Percentiles rank a stretch among this genome's conserved stretches.
These are phyloP conservation scores for Globodera rostochiensis DNA, from an alignment of 1,140 invertebrate species.

Conservation along the genomic window DNA sequence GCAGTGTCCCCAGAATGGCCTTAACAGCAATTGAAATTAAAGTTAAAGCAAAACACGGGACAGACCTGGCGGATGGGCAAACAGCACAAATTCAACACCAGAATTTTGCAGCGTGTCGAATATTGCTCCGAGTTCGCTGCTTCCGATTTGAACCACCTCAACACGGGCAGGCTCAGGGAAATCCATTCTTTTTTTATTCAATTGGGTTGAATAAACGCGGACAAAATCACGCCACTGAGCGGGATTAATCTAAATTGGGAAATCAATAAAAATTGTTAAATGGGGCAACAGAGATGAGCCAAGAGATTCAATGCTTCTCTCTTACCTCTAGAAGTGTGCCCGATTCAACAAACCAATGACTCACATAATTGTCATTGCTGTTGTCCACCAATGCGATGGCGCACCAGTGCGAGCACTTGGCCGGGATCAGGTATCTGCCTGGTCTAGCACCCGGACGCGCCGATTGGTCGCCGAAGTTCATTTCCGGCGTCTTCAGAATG, in stretches of 20 bases:
- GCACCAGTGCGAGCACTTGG: not conserved
- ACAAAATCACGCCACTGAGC: constrained; percentile 18
- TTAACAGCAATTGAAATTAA: not conserved
- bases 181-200: not conserved
- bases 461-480: constrained; percentile 4
- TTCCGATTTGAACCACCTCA: not conserved
- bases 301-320: no score
- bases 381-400: not conserved
- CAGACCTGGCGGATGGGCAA: constrained; percentile 27
- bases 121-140: not conserved
- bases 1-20: not conserved
- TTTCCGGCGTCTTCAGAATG: constrained; percentile 6
- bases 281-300: no score
- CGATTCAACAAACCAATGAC: not conserved
- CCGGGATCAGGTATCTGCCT: not conserved
- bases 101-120: not conserved
- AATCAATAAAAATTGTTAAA: no score
- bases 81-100: constrained; percentile 26
- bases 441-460: not conserved
- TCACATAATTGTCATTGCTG: not conserved
- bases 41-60: constrained; percentile 13
- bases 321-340: no score
- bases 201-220: not conserved
- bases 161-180: not conserved
- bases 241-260: not conserved